phyloP scores from a whole-genome alignment of 2,888 invertebrate genomes.

The Idaea straminata region DNA sequence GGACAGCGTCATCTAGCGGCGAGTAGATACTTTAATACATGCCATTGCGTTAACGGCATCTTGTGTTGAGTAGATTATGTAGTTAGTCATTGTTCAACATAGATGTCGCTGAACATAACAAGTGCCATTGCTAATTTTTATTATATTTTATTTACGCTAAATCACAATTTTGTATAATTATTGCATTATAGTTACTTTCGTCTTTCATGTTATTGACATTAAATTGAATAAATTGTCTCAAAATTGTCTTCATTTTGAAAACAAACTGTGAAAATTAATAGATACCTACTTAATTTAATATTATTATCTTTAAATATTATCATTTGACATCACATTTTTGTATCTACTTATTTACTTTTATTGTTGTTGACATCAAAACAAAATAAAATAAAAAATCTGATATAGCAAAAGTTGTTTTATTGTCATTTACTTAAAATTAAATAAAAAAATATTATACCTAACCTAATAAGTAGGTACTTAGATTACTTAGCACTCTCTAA shows the following conservation, averaged over 20 bases:
- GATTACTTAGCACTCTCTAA: neutral
- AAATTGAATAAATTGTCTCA: neutral
- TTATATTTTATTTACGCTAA: constrained; percentile 6
- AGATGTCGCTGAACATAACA: constrained; percentile 23
- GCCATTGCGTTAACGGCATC: constrained; percentile 25
- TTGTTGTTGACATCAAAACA: constrained; percentile 64
- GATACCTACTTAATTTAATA: neutral
- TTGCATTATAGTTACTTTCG: constrained; percentile 1
- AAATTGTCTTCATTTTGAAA: no score
- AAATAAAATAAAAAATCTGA: constrained; percentile 63
- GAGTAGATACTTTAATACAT: constrained; percentile 29
- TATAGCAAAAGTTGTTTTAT: constrained; percentile 61
- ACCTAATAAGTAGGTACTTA: neutral
- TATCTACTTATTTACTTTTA: constrained; percentile 35
- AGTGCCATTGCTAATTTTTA: constrained; percentile 25
- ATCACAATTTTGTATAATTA: constrained; percentile 10
- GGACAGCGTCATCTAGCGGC: constrained; percentile 50
- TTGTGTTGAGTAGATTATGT: constrained; percentile 25
- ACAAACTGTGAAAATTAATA: neutral
- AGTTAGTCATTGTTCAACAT: constrained; percentile 3
- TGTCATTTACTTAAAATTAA: constrained; percentile 33
- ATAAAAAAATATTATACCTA: constrained; percentile 6
- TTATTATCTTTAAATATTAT: constrained; percentile 6
- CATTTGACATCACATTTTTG: constrained; percentile 30
- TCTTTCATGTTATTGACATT: neutral